A percentile compares a stretch with the other conserved stretches of the same genome.
phyloP scores from a whole-genome alignment of 1,140 invertebrate species.

The Drosophila pachea region DNA sequence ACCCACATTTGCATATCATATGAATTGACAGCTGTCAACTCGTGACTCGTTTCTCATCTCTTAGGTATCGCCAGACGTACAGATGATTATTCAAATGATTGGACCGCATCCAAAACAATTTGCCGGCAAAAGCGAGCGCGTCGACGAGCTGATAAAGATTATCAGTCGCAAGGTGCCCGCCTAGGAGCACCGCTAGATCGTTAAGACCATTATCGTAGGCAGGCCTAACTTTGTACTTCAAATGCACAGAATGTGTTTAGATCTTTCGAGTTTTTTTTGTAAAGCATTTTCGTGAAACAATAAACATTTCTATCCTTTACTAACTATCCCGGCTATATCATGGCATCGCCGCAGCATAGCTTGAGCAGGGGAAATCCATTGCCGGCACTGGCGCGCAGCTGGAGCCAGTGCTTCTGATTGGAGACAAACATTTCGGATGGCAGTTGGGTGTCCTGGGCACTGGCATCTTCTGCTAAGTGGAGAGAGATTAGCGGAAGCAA shows the following conservation, averaged over 20 bases:
- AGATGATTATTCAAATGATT: conserved; percentile 93
- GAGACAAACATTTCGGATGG: conserved; percentile 94
- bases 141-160: conserved; percentile 89
- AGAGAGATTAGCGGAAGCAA: background rate
- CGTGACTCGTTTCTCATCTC: conserved; percentile 32
- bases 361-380: conserved; percentile 67
- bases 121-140: conserved; percentile 87
- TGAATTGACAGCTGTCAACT: conserved; percentile 57
- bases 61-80: conserved; percentile 85
- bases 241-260: conserved; percentile 52
- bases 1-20: conserved; percentile 58
- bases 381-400: conserved; percentile 82
- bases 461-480: conserved; percentile 51
- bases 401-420: conserved; percentile 91
- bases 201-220: conserved; percentile 40
- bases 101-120: conserved; percentile 92
- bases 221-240: conserved; percentile 27
- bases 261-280: conserved; percentile 58
- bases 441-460: conserved; percentile 81
- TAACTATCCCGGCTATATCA: conserved; percentile 30
- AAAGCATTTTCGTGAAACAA: conserved; percentile 71
- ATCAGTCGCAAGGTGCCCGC: conserved; percentile 83
- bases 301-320: conserved; percentile 76
- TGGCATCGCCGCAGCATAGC: conserved; percentile 65
- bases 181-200: conserved; percentile 38